Evolutionary conservation across 2,113 vertebrate species (phyloP).

Genomic region (Castor canadensis): DNA sequence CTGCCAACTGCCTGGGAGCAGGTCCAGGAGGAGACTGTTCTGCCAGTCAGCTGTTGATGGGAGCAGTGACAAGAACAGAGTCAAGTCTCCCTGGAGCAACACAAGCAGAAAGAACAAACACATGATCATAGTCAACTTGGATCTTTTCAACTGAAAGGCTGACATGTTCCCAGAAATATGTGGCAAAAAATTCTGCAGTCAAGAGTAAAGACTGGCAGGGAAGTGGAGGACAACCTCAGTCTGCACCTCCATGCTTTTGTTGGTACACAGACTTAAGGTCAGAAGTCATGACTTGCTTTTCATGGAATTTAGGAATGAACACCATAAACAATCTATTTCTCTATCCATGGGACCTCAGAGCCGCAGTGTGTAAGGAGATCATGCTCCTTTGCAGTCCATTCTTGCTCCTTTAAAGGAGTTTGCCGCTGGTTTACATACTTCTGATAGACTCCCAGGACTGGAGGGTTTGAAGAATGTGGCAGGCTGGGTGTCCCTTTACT

Average conservation of each 20-base stretch:
- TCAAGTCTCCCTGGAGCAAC: neutral
- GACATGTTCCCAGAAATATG: neutral
- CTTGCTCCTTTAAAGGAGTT: too few species aligned
- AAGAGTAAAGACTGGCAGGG: neutral
- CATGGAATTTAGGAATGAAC: neutral
- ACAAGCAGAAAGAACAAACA: neutral
- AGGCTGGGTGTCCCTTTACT: neutral
- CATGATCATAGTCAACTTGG: neutral
- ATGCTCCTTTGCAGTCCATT: neutral
- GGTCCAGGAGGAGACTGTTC: neutral
- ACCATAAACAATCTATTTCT: neutral
- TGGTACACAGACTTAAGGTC: neutral
- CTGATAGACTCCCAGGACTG: neutral
- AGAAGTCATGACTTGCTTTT: neutral
- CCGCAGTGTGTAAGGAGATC: neutral
- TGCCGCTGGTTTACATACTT: neutral
- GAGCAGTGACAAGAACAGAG: neutral
- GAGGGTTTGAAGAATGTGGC: neutral
- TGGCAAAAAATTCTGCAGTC: neutral
- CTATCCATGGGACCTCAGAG: too few species aligned
- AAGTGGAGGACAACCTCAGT: neutral
- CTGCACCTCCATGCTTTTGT: neutral
- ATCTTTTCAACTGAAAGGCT: neutral
- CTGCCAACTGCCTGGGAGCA: neutral
- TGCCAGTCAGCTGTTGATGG: neutral